These are phyloP conservation scores for Apistogramma diplotaenia DNA, from an alignment of 2,113 vertebrate species.

Conservation along the genomic window DNA sequence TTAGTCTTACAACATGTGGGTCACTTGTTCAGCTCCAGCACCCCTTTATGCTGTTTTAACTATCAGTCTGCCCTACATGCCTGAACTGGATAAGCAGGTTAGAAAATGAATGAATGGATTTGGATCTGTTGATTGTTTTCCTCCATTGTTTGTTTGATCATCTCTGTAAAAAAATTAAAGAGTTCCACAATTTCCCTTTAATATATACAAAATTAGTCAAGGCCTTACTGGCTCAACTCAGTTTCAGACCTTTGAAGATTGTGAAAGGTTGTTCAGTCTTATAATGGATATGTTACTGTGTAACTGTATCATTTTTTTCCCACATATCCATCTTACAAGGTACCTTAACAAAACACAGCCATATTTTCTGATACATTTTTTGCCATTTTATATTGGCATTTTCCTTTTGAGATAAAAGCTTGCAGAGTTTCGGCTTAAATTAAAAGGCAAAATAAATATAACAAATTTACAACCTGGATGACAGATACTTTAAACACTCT, in stretches of 20 bases:
- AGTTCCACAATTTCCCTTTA: too few species aligned
- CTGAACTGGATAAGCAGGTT: background rate
- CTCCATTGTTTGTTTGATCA: background rate
- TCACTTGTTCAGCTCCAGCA: background rate
- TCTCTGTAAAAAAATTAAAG: too few species aligned
- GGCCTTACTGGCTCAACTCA: too few species aligned
- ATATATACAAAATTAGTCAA: too few species aligned
- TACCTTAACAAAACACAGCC: background rate
- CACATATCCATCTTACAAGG: background rate
- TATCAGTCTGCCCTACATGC: background rate
- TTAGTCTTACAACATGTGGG: background rate
- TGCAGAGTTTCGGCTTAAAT: background rate
- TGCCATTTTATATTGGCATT: background rate
- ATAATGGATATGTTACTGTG: background rate
- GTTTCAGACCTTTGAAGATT: background rate
- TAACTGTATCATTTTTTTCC: background rate
- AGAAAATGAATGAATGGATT: background rate
- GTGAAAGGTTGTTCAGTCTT: background rate
- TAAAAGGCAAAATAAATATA: background rate
- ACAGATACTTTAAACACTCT: background rate
- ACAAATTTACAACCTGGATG: background rate
- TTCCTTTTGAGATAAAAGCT: background rate
- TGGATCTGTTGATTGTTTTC: background rate
- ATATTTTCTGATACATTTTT: background rate
- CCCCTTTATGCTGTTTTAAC: background rate